phyloP scores from a whole-genome alignment of 2,888 invertebrate genomes.

The Vesta saturnalis region DNA sequence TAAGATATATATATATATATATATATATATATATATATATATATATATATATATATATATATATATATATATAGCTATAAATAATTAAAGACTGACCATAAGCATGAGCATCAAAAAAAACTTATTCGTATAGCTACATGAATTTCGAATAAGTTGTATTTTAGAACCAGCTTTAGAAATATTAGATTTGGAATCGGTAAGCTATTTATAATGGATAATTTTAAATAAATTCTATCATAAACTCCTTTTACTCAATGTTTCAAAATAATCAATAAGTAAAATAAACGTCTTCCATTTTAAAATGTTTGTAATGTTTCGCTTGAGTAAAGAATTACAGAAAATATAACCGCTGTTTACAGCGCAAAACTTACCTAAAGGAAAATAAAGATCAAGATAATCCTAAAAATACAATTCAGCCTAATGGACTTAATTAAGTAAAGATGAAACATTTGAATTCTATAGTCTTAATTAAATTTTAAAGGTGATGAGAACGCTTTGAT shows the following conservation, averaged over 20 bases:
- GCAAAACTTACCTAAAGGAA: not conserved
- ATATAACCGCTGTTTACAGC: not conserved
- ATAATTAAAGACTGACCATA: too few relatives aligned
- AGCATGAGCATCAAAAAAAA: too few relatives aligned
- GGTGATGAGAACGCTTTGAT: conserved; percentile 1
- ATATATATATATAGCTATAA: too few relatives aligned
- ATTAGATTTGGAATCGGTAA: not conserved
- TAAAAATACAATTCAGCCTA: not conserved
- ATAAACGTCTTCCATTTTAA: not conserved
- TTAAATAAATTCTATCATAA: not conserved
- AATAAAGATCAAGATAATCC: conserved; percentile 1
- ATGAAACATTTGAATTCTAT: not conserved
- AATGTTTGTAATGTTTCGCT: not conserved
- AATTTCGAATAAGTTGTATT: too few relatives aligned
- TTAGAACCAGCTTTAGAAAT: too few relatives aligned
- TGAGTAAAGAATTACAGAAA: not conserved
- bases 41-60: too few relatives aligned
- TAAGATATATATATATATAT: too few relatives aligned
- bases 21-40: too few relatives aligned
- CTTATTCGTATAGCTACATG: too few relatives aligned
- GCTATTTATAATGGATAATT: not conserved
- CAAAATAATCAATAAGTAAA: too few relatives aligned
- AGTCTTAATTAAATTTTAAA: not conserved
- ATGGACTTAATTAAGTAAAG: not conserved
- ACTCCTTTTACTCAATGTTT: not conserved